Evolutionary conservation across 2,113 vertebrate genomes (phyloP).

Genomic region (Herpailurus yagouaroundi): DNA sequence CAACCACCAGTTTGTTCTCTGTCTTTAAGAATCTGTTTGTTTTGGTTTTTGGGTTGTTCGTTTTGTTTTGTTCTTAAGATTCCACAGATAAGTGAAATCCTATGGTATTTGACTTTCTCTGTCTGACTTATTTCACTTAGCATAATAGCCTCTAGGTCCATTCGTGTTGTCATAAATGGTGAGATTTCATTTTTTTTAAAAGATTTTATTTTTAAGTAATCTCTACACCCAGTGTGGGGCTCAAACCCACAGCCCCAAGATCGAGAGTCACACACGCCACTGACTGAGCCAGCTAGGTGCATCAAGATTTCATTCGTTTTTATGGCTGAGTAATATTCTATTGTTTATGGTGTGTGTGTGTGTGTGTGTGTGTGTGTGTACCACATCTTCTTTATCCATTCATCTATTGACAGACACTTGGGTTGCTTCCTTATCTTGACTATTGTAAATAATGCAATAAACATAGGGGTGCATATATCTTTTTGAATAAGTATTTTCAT

Average conservation of each 20-base stretch:
- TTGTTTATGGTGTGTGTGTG: background rate
- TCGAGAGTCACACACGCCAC: background rate
- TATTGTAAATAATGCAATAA: background rate
- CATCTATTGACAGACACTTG: background rate
- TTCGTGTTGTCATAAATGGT: background rate
- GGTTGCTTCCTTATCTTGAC: background rate
- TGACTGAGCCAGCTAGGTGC: background rate
- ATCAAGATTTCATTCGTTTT: background rate
- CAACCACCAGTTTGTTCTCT: background rate
- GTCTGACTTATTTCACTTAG: background rate
- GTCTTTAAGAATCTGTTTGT: background rate
- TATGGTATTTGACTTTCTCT: background rate
- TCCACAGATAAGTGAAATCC: background rate
- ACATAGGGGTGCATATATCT: background rate
- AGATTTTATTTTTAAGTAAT: background rate
- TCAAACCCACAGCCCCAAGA: background rate
- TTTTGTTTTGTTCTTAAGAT: background rate
- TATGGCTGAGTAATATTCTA: background rate
- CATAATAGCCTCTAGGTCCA: background rate
- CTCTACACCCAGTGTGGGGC: background rate
- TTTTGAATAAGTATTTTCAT: background rate
- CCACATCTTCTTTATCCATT: background rate
- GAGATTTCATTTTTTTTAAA: background rate
- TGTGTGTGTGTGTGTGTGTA: background rate
- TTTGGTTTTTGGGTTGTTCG: background rate